These are phyloP conservation scores for Acronicta psi DNA, from an alignment of 2,888 invertebrate species.

Conservation along the genomic window DNA sequence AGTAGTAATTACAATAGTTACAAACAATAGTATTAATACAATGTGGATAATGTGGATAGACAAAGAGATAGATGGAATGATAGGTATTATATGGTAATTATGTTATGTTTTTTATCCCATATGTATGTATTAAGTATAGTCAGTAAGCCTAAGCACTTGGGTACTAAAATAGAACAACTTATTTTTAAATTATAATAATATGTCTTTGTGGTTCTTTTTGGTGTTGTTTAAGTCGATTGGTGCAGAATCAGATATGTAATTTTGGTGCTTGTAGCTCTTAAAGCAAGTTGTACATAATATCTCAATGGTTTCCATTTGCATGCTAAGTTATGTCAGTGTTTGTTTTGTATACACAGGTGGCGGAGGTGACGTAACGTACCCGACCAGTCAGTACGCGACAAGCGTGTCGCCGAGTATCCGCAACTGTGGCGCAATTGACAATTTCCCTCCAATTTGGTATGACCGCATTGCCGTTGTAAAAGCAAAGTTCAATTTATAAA, in stretches of 20 bases:
- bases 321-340: constrained; percentile 54
- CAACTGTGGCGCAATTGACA: constrained; percentile 49
- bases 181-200: too few species aligned
- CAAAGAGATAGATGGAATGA: constrained; percentile 46
- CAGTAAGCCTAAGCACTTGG: too few species aligned
- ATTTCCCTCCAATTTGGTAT: constrained; percentile 55
- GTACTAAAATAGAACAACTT: too few species aligned
- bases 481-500: constrained; percentile 16
- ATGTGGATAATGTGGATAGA: constrained; percentile 44
- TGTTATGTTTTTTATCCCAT: not conserved
- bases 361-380: constrained; percentile 57
- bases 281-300: not conserved
- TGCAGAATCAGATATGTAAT: too few species aligned
- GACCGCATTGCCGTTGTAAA: constrained; percentile 28
- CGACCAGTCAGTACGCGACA: constrained; percentile 39
- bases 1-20: constrained; percentile 31
- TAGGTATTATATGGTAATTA: constrained; percentile 28
- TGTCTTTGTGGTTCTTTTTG: too few species aligned
- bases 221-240: too few species aligned
- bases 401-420: constrained; percentile 46
- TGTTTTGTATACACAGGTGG: constrained; percentile 62
- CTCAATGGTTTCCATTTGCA: constrained; percentile 18
- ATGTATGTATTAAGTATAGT: not conserved
- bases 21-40: too few species aligned
- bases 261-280: too few species aligned